A percentile compares a stretch with the other conserved stretches of the same genome.
phyloP scores from a whole-genome alignment of 1,140 invertebrate genomes.

The Semibalanus balanoides region DNA sequence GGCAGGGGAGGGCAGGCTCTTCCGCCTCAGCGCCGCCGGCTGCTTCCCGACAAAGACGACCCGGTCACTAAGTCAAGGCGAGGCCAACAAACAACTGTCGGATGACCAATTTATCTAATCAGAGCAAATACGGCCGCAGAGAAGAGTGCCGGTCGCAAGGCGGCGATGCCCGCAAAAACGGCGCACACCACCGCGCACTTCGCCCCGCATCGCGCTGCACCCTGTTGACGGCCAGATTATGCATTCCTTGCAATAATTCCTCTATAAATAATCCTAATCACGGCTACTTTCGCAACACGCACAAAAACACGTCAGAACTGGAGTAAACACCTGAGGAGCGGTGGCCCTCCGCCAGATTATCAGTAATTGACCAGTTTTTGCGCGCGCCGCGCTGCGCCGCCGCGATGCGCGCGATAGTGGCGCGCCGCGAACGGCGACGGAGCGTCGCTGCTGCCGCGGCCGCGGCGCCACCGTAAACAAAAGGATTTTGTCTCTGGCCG shows the following conservation, averaged over 20 bases:
- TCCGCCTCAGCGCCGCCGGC: no score
- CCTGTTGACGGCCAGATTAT: background rate
- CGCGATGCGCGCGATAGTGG: background rate
- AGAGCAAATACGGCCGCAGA: background rate
- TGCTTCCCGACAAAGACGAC: background rate
- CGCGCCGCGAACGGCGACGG: background rate
- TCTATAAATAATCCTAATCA: constrained; percentile 3
- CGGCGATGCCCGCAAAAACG: background rate
- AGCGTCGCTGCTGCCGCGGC: background rate
- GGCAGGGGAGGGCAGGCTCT: background rate
- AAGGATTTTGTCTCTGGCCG: background rate
- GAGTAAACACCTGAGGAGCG: constrained; percentile 1
- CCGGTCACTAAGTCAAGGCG: background rate
- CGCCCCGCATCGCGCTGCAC: background rate
- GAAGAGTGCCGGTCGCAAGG: background rate
- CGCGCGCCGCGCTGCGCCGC: no score
- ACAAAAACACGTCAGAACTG: background rate
- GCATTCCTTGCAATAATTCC: background rate
- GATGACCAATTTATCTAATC: constrained; percentile 2
- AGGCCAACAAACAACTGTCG: background rate
- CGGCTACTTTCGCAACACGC: background rate
- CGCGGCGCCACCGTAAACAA: background rate
- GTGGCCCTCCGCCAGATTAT: background rate
- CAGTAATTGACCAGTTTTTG: background rate
- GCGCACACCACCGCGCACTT: background rate